Evolutionary conservation across 1,140 invertebrate species (phyloP).

Genomic region (Drosophila pandora): DNA sequence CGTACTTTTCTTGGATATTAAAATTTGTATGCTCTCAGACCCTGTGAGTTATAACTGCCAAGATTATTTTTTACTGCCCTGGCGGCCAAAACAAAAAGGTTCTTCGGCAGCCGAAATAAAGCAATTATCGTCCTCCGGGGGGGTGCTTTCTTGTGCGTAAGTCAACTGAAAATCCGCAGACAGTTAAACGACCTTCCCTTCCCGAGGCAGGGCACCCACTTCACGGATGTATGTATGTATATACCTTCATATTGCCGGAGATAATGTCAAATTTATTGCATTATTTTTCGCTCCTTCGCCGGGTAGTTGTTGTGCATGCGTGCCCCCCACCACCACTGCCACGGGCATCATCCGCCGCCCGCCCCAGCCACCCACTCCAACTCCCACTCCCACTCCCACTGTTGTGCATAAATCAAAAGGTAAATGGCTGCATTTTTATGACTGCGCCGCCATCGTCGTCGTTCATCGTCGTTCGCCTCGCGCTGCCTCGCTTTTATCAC

Average conservation of each 20-base stretch:
- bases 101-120: slow-evolving; percentile 35
- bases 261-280: slow-evolving; percentile 82
- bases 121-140: slow-evolving; percentile 42
- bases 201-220: slow-evolving; percentile 29
- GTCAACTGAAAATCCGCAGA: slow-evolving; percentile 57
- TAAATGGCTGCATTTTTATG: slow-evolving; percentile 83
- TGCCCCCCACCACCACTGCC: slow-evolving; percentile 5
- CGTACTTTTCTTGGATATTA: background rate
- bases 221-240: slow-evolving; percentile 40
- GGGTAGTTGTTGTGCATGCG: slow-evolving; percentile 53
- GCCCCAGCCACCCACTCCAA: background rate
- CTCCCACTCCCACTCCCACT: slow-evolving; percentile 21
- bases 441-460: slow-evolving; percentile 68
- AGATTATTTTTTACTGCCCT: slow-evolving; percentile 15
- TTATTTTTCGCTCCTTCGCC: slow-evolving; percentile 68
- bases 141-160: slow-evolving; percentile 33
- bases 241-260: slow-evolving; percentile 68
- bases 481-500: slow-evolving; percentile 77
- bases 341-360: slow-evolving; percentile 10
- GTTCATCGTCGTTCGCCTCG: slow-evolving; percentile 70
- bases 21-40: background rate
- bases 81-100: slow-evolving; percentile 10
- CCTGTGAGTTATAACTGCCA: slow-evolving; percentile 8
- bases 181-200: slow-evolving; percentile 58
- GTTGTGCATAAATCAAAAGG: slow-evolving; percentile 80